Percentiles rank a stretch among this genome's conserved stretches.
phyloP scores from a whole-genome alignment of 2,888 invertebrate species.

The Eupithecia insigniata region DNA sequence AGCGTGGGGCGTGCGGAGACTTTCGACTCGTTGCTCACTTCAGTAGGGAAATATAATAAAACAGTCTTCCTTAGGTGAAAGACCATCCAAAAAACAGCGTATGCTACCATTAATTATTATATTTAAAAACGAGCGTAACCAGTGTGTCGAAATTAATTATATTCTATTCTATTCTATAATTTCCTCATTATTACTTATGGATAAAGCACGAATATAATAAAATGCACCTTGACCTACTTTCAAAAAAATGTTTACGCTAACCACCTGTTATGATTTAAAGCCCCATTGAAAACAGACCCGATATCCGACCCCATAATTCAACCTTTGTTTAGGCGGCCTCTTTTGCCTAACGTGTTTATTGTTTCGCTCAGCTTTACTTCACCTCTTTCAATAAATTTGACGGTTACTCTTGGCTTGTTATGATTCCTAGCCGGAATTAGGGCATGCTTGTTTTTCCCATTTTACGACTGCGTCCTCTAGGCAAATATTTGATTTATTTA shows the following conservation, averaged over 20 bases:
- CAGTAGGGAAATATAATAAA: no score
- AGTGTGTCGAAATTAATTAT: no score
- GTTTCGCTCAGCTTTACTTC: constrained; percentile 14
- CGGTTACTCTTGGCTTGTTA: constrained; percentile 6
- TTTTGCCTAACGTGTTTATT: constrained; percentile 60
- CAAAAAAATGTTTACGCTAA: constrained; percentile 52
- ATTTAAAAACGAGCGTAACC: no score
- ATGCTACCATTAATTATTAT: no score
- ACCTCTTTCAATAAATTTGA: constrained; percentile 13
- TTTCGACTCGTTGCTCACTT: no score
- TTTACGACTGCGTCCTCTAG: constrained; percentile 6
- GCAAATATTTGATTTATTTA: constrained; percentile 1
- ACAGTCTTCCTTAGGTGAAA: no score
- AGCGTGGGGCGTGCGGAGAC: no score
- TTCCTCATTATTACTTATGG: background rate
- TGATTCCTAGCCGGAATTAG: constrained; percentile 21
- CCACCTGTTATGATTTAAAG: constrained; percentile 62
- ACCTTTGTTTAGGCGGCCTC: constrained; percentile 62
- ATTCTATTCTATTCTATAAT: no score
- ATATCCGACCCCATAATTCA: constrained; percentile 48
- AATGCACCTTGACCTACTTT: constrained; percentile 55
- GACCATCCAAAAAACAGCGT: no score
- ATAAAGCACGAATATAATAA: constrained; percentile 3
- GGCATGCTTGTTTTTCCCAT: constrained; percentile 12
- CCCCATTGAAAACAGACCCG: constrained; percentile 47